Percentiles rank a stretch among this genome's conserved stretches.
Evolutionary conservation across 2,113 vertebrate species (phyloP).

Genomic region (Colinus virginianus): DNA sequence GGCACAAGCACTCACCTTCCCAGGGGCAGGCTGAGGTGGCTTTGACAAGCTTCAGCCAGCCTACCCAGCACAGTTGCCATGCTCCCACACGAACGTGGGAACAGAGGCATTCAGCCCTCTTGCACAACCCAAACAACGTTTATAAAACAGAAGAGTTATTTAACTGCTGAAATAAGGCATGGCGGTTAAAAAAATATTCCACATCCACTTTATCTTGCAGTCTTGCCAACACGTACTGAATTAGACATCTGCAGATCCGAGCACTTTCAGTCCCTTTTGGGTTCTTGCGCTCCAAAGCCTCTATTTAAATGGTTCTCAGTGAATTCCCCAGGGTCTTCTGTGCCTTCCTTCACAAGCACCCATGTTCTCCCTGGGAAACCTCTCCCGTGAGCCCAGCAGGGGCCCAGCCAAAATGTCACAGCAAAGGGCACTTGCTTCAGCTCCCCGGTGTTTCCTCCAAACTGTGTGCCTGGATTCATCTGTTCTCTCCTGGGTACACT

Average conservation of each 20-base stretch:
- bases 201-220: not conserved
- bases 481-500: not conserved
- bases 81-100: not conserved
- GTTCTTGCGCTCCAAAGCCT: not conserved
- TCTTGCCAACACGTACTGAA: not conserved
- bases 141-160: not conserved
- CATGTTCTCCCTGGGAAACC: not conserved
- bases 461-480: slow-evolving; percentile 36
- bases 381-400: not conserved
- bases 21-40: no score
- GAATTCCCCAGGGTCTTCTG: slow-evolving; percentile 2
- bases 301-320: not conserved
- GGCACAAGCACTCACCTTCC: not conserved
- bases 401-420: slow-evolving; percentile 7
- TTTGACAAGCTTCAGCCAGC: not conserved
- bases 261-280: not conserved
- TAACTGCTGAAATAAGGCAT: not conserved
- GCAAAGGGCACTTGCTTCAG: not conserved
- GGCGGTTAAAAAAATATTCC: not conserved
- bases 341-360: not conserved
- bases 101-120: not conserved
- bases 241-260: slow-evolving; percentile 8
- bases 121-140: not conserved
- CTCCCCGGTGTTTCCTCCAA: slow-evolving; percentile 52
- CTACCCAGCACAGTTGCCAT: not conserved